Conservation (phyloP, 64 coral and sea anemone genomes). For the Montipora efflorescens region DNA sequence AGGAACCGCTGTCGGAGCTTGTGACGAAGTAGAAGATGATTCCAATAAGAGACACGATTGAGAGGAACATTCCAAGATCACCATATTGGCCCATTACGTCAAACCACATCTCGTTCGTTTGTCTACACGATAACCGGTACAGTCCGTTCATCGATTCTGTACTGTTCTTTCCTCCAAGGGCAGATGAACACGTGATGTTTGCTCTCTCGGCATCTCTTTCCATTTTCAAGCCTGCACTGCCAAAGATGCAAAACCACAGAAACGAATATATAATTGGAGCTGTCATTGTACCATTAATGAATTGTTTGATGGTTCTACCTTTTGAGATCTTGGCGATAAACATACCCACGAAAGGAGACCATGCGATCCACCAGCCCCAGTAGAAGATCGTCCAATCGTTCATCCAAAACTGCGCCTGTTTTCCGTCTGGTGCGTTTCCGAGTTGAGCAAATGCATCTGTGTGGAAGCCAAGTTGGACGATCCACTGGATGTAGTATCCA, state of each 20-base stretch:
- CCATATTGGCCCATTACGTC: constrained; percentile 54
- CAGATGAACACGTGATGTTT: constrained; percentile 6
- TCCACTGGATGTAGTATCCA: constrained; percentile 65
- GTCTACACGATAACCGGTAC: constrained; percentile 31
- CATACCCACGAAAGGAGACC: constrained; percentile 65
- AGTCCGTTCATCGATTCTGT: neutral
- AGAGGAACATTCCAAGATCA: constrained; percentile 45
- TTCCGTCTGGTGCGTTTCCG: constrained; percentile 60
- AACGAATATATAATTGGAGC: constrained; percentile 52
- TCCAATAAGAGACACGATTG: constrained; percentile 21
- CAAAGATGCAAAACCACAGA: constrained; percentile 76
- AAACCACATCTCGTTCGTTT: constrained; percentile 53
- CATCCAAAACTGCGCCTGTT: constrained; percentile 56
- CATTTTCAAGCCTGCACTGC: constrained; percentile 62
- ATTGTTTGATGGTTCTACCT: constrained; percentile 63
- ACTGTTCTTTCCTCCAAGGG: neutral
- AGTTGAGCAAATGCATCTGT: constrained; percentile 80
- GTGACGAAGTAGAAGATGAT: constrained; percentile 56
- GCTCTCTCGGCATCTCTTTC: constrained; percentile 42
- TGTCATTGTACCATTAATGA: constrained; percentile 61
- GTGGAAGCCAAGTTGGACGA: constrained; percentile 72
- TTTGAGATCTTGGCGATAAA: constrained; percentile 74
- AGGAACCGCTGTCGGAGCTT: constrained; percentile 53
- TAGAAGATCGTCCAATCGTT: constrained; percentile 76
- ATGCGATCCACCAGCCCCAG: constrained; percentile 83